Conservation (phyloP, 2,797 vertebrate genomes). For the Notolepis coatsorum region DNA sequence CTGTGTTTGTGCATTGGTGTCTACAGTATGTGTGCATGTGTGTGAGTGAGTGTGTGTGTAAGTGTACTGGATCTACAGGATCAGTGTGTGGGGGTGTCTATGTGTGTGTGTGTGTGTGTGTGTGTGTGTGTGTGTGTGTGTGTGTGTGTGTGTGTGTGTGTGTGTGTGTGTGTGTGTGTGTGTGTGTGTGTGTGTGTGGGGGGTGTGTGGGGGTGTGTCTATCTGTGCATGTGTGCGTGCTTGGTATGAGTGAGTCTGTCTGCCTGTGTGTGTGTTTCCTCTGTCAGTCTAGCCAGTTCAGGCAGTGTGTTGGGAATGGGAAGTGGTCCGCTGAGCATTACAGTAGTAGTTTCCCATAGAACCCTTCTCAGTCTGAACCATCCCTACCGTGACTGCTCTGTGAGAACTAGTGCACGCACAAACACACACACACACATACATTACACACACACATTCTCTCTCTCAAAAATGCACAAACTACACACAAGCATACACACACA, state of each 20-base stretch:
- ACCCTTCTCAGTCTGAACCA: constrained; percentile 28
- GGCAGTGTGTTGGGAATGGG: constrained; percentile 28
- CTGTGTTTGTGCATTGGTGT: too few species aligned
- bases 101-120: constrained; percentile 16
- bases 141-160: background rate
- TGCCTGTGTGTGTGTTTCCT: constrained; percentile 27
- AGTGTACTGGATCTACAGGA: background rate
- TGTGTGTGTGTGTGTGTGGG: background rate
- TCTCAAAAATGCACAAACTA: constrained; percentile 8
- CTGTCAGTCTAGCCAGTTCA: constrained; percentile 29
- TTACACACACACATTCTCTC: constrained; percentile 22
- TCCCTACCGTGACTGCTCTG: constrained; percentile 46
- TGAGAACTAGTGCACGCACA: constrained; percentile 60
- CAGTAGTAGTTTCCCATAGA: constrained; percentile 70
- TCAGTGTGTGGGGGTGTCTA: background rate
- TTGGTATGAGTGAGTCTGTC: background rate
- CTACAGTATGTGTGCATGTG: constrained; percentile 3
- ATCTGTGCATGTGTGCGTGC: constrained; percentile 19
- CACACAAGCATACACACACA: constrained; percentile 2
- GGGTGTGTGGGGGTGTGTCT: background rate
- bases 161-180: constrained; percentile 15
- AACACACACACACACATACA: constrained; percentile 29
- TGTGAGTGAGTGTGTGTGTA: constrained; percentile 6
- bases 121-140: background rate
- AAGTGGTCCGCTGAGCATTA: constrained; percentile 57